Evolutionary conservation across 2,113 vertebrate species (phyloP).

Genomic region (Rhabdornis inornatus): DNA sequence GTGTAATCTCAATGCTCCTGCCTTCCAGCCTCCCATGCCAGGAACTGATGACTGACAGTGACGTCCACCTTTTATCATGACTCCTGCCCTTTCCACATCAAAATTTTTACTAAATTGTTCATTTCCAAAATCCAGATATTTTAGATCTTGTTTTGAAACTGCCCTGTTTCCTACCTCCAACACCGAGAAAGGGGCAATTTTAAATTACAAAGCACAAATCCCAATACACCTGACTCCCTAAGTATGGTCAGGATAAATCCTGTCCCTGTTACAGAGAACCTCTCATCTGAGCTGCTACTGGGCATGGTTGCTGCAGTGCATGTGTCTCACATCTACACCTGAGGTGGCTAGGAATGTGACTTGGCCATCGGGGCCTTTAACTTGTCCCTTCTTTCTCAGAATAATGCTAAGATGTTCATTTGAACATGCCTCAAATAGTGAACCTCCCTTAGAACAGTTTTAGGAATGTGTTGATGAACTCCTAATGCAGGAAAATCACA

Average conservation of each 20-base stretch:
- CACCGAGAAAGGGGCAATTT: background rate
- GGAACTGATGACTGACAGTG: accelerated
- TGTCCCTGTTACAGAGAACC: background rate
- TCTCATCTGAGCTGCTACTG: background rate
- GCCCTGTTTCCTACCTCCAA: background rate
- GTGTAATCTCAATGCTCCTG: background rate
- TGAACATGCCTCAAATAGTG: background rate
- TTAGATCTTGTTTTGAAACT: background rate
- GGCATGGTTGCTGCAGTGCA: too few species aligned
- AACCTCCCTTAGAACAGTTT: background rate
- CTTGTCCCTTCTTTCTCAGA: background rate
- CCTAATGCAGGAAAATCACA: background rate
- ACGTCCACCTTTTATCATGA: background rate
- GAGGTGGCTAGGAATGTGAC: background rate
- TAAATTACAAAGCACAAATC: background rate
- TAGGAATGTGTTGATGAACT: background rate
- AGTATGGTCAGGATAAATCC: background rate
- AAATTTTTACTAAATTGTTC: background rate
- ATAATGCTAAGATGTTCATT: background rate
- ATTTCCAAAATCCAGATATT: background rate
- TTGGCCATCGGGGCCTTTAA: background rate
- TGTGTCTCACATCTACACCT: accelerated
- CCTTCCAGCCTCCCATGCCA: background rate
- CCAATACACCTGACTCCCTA: background rate
- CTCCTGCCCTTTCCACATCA: background rate